phyloP scores from a whole-genome alignment of 2,888 invertebrate genomes.

The Rhingia rostrata region DNA sequence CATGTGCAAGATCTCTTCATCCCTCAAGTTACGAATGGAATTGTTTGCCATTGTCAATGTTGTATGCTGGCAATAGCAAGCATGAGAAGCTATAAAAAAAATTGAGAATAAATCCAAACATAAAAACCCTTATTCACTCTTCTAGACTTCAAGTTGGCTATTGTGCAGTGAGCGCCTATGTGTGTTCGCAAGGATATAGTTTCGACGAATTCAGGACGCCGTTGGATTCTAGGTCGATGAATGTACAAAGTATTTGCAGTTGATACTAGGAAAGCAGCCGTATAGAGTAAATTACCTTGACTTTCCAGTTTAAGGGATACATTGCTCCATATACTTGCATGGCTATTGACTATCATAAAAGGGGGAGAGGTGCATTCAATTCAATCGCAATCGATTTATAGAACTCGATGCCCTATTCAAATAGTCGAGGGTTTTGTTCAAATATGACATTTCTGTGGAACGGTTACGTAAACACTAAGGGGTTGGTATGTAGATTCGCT shows the following conservation, averaged over 20 bases:
- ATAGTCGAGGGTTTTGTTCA: conserved; percentile 23
- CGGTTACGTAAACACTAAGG: not conserved
- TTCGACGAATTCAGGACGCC: not conserved
- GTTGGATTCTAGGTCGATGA: not conserved
- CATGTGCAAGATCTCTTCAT: conserved; percentile 9
- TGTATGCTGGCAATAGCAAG: conserved; percentile 8
- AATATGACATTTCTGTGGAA: not conserved
- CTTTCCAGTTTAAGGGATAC: conserved; percentile 14
- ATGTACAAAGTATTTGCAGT: conserved; percentile 19
- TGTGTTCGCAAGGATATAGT: not conserved
- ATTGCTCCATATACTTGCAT: not conserved
- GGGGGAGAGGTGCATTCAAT: conserved; percentile 6
- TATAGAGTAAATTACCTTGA: conserved; percentile 23
- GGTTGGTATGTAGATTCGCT: not conserved
- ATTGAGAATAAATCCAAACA: too few species aligned
- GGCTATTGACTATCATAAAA: not conserved
- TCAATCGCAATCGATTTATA: not conserved
- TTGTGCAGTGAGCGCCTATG: not conserved
- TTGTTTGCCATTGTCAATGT: conserved; percentile 27
- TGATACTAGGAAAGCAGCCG: conserved; percentile 5
- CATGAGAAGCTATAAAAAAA: not conserved
- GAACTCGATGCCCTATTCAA: not conserved
- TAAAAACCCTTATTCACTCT: not conserved
- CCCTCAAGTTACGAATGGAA: conserved; percentile 1
- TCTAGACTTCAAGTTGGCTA: not conserved